A percentile compares a stretch with the other conserved stretches of the same genome.
These are phyloP conservation scores for Oikopleura vanhoeffeni DNA, from an alignment of 23 tunicate genomes.

Conservation along the genomic window DNA sequence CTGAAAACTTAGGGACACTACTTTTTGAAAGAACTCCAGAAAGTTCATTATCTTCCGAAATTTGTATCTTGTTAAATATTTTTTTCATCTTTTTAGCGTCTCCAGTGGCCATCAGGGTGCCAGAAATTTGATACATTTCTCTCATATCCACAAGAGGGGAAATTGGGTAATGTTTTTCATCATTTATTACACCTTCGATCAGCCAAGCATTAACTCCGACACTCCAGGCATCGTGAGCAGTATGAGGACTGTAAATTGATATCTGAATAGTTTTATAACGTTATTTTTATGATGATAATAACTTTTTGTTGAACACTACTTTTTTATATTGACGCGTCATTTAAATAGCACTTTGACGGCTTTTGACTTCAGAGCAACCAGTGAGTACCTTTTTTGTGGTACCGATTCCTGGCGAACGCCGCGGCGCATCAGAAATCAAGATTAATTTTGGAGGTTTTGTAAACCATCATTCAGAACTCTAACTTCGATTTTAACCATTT, in stretches of 20 bases:
- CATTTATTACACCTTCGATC: conserved; percentile 18
- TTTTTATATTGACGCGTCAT: too few species aligned
- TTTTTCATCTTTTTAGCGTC: neutral
- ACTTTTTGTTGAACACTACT: too few species aligned
- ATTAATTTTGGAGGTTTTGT: too few species aligned
- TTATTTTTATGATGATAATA: too few species aligned
- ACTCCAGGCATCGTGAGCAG: conserved; percentile 64
- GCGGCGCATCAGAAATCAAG: too few species aligned
- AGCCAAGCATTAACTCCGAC: conserved; percentile 97
- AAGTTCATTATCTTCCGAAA: neutral
- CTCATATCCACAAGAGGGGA: neutral
- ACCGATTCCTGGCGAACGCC: too few species aligned
- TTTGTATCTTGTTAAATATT: neutral
- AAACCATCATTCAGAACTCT: too few species aligned
- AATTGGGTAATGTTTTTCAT: neutral
- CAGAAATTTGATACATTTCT: conserved; percentile 6
- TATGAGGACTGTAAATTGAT: conserved; percentile 79
- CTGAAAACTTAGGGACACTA: neutral
- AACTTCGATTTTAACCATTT: too few species aligned
- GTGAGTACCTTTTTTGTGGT: too few species aligned
- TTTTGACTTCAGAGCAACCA: too few species aligned
- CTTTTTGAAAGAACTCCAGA: neutral
- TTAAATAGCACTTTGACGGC: too few species aligned
- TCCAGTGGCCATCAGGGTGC: neutral
- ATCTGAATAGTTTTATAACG: too few species aligned